These are phyloP conservation scores for Eulacestoma nigropectus DNA, from an alignment of 2,113 vertebrate species.

Conservation along the genomic window DNA sequence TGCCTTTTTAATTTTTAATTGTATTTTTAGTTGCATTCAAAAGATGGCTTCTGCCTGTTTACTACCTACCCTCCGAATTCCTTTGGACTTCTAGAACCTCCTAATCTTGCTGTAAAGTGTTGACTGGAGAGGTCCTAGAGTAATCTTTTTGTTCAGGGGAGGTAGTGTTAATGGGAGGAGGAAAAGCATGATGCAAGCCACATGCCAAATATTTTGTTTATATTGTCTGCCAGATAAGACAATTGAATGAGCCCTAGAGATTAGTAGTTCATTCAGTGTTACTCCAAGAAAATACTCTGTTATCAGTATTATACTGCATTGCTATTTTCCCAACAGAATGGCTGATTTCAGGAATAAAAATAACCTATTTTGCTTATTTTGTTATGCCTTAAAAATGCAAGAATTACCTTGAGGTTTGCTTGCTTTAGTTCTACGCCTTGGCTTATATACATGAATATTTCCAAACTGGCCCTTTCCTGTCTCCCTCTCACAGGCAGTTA, in stretches of 20 bases:
- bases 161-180: background rate
- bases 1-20: background rate
- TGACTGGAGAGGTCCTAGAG: background rate
- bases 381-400: background rate
- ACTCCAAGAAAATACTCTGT: background rate
- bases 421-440: background rate
- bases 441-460: background rate
- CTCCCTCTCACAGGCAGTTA: conserved; percentile 82
- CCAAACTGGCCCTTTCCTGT: background rate
- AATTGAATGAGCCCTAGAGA: background rate
- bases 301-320: background rate
- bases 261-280: background rate
- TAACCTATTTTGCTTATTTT: background rate
- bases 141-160: background rate
- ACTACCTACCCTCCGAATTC: background rate
- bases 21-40: background rate
- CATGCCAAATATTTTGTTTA: background rate
- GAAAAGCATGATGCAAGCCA: background rate
- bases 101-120: background rate
- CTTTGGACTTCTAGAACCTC: background rate
- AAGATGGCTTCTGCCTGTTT: background rate
- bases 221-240: background rate
- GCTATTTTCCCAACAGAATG: background rate
- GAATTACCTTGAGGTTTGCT: background rate
- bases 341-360: background rate